phyloP scores from a whole-genome alignment of 2,113 vertebrate genomes.

The Cochlearius cochlearius region DNA sequence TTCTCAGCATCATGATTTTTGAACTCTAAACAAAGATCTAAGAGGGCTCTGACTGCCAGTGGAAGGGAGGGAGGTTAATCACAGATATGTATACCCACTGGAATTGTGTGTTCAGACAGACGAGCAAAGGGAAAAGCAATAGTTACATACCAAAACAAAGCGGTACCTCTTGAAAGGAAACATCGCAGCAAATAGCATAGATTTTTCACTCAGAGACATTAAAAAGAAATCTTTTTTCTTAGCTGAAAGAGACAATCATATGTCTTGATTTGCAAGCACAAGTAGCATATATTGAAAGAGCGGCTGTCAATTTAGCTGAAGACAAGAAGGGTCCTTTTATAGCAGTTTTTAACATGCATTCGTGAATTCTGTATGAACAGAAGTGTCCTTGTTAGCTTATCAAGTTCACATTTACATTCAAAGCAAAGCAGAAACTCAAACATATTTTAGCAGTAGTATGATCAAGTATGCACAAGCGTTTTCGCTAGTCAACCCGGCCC shows the following conservation, averaged over 20 bases:
- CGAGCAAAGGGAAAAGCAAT: conserved; percentile 7
- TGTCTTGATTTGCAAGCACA: background rate
- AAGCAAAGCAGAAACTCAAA: background rate
- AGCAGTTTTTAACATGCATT: background rate
- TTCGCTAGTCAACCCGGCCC: rapidly evolving
- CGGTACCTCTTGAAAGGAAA: background rate
- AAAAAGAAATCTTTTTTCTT: background rate
- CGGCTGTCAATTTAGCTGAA: background rate
- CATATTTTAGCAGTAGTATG: background rate
- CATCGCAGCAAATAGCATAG: background rate
- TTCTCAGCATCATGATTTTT: background rate
- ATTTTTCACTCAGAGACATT: conserved; percentile 9
- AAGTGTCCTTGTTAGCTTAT: background rate
- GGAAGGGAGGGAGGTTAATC: background rate
- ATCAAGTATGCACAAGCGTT: rapidly evolving
- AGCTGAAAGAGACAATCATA: background rate
- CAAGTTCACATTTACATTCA: background rate
- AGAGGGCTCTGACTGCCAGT: background rate
- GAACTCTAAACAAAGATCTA: background rate
- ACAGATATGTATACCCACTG: background rate
- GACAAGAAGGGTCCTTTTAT: background rate
- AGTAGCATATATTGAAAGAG: background rate
- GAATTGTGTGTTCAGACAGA: background rate
- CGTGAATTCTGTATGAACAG: background rate
- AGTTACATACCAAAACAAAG: conserved; percentile 9